Evolutionary conservation across 1,140 invertebrate species (phyloP).

Genomic region (Platorchestia sp.): DNA sequence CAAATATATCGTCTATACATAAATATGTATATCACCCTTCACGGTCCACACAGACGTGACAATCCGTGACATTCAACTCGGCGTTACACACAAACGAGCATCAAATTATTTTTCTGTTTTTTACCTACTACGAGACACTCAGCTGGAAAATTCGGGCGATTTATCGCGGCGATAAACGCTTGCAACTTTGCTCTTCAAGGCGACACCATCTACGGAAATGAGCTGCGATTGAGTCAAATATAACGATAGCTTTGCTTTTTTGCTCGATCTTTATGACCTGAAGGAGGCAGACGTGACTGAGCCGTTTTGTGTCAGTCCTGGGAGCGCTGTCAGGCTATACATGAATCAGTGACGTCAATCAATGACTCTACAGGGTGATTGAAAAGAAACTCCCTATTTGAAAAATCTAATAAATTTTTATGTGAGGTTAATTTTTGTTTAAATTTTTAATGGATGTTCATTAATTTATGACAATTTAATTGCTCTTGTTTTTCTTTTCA

Average conservation of each 20-base stretch:
- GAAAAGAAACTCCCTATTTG: neutral
- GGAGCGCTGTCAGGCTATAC: too few relatives aligned
- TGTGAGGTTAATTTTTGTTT: too few relatives aligned
- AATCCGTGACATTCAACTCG: neutral
- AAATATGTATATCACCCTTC: neutral
- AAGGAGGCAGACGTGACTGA: neutral
- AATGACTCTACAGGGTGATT: neutral
- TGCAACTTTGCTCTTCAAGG: neutral
- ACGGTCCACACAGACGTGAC: neutral
- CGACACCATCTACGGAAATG: conserved; percentile 28
- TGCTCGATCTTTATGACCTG: neutral
- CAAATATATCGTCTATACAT: too few relatives aligned
- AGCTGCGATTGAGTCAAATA: conserved; percentile 31
- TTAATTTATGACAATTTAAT: too few relatives aligned
- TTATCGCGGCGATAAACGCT: conserved; percentile 1
- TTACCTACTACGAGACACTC: neutral
- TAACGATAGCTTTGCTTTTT: neutral
- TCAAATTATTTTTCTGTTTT: neutral
- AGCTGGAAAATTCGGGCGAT: conserved; percentile 14
- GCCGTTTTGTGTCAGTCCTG: neutral
- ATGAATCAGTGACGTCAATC: too few relatives aligned
- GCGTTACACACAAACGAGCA: neutral
- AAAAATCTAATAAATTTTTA: neutral
- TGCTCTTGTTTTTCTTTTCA: too few relatives aligned
- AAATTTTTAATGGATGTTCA: too few relatives aligned